Evolutionary conservation across 2,888 invertebrate genomes (phyloP).

Genomic region (Holacanthella duospinosa): DNA sequence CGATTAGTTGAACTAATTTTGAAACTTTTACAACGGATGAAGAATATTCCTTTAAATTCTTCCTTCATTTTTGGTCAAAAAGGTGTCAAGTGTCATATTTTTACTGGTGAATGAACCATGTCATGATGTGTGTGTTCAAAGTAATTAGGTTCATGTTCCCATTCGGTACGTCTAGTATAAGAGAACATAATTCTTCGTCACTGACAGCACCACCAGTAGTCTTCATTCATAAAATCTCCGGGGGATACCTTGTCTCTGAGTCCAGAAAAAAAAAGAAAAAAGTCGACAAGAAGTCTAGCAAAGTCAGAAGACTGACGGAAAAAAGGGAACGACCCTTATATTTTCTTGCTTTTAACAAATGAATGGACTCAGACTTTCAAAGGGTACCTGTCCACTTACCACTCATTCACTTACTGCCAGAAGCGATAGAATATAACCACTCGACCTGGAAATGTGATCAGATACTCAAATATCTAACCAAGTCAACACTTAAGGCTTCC

Average conservation of each 20-base stretch:
- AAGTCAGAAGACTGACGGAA: slow-evolving; percentile 17
- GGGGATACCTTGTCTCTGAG: not conserved
- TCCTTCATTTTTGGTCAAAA: no score
- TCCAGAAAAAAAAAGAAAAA: slow-evolving; percentile 7
- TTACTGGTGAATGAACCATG: not conserved
- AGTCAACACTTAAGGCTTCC: no score
- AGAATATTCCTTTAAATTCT: no score
- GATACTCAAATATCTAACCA: no score
- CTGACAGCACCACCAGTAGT: slow-evolving; percentile 6
- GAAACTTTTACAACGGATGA: no score
- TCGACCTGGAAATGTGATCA: no score
- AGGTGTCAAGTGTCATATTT: slow-evolving; percentile 1
- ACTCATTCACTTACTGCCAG: no score
- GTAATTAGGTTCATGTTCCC: not conserved
- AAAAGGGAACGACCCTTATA: not conserved
- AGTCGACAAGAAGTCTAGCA: slow-evolving; percentile 21
- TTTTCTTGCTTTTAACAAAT: not conserved
- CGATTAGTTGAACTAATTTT: no score
- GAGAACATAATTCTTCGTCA: not conserved
- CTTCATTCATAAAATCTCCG: slow-evolving; percentile 2
- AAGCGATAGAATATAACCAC: no score
- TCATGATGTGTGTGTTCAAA: not conserved
- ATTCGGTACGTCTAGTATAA: not conserved
- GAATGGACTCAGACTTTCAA: not conserved
- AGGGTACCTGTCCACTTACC: not conserved